Conservation (phyloP, 1,140 invertebrate species). For the Bombus terrestris region DNA sequence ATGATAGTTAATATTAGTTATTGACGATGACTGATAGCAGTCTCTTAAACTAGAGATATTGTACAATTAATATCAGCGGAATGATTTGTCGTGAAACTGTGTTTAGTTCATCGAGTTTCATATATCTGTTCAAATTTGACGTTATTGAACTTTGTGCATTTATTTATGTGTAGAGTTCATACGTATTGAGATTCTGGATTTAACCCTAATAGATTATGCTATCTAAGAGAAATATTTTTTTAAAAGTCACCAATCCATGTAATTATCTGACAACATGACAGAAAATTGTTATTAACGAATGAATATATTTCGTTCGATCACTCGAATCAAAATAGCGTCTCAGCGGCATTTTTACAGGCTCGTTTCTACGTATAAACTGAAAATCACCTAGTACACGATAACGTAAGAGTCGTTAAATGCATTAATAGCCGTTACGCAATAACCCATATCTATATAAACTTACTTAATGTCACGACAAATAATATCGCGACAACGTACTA, state of each 20-base stretch:
- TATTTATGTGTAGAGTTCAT: too few relatives aligned
- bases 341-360: too few relatives aligned
- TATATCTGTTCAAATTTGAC: too few relatives aligned
- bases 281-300: background rate
- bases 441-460: constrained; percentile 55
- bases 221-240: too few relatives aligned
- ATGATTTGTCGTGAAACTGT: background rate
- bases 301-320: background rate
- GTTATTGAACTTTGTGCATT: too few relatives aligned
- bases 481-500: constrained; percentile 32
- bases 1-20: background rate
- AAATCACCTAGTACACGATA: constrained; percentile 58
- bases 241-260: too few relatives aligned
- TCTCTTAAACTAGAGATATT: too few relatives aligned
- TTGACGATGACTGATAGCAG: background rate
- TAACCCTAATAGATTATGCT: too few relatives aligned
- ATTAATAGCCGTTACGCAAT: constrained; percentile 63
- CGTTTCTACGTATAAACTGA: constrained; percentile 33
- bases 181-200: too few relatives aligned
- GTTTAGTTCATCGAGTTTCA: background rate
- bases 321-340: background rate
- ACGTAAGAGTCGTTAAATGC: constrained; percentile 62
- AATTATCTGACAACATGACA: too few relatives aligned
- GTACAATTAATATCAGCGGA: background rate
- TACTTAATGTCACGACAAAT: constrained; percentile 46